phyloP scores from a whole-genome alignment of 2,888 invertebrate genomes.

The Blastobasis adustella region DNA sequence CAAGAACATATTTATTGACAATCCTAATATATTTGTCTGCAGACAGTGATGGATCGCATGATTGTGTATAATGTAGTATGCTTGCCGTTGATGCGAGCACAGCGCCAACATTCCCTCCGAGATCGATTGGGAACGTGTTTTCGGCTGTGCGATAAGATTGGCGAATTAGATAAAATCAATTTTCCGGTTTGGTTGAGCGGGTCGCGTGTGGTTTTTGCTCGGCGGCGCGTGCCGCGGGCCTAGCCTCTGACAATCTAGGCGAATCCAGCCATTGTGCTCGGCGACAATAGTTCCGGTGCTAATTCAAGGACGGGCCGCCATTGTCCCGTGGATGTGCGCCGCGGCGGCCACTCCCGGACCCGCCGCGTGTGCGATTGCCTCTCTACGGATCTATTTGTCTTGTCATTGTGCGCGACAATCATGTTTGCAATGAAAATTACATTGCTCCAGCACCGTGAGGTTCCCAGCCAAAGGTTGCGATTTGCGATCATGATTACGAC shows the following conservation, averaged over 20 bases:
- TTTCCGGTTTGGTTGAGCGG: constrained; percentile 26
- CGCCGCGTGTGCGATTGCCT: too few species aligned
- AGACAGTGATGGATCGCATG: constrained; percentile 30
- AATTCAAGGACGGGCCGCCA: constrained; percentile 62
- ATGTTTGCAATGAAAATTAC: background rate
- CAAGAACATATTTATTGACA: constrained; percentile 25
- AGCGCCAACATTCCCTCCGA: background rate
- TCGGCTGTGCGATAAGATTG: constrained; percentile 16
- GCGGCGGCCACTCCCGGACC: constrained; percentile 18
- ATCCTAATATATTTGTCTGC: constrained; percentile 23
- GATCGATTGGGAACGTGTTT: constrained; percentile 19
- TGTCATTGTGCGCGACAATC: background rate
- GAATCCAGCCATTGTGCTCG: constrained; percentile 60
- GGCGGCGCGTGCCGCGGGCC: constrained; percentile 36
- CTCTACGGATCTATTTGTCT: constrained; percentile 1
- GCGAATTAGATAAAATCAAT: constrained; percentile 16
- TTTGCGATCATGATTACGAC: background rate
- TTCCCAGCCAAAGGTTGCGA: background rate
- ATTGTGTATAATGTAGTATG: background rate
- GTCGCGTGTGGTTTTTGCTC: constrained; percentile 36
- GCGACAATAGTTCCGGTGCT: constrained; percentile 64
- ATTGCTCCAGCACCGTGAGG: too few species aligned
- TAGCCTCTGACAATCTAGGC: constrained; percentile 45
- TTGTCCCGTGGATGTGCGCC: constrained; percentile 43
- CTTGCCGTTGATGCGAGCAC: background rate